Conservation (phyloP, 2,113 vertebrate genomes). For the Recurvirostra avosetta region DNA sequence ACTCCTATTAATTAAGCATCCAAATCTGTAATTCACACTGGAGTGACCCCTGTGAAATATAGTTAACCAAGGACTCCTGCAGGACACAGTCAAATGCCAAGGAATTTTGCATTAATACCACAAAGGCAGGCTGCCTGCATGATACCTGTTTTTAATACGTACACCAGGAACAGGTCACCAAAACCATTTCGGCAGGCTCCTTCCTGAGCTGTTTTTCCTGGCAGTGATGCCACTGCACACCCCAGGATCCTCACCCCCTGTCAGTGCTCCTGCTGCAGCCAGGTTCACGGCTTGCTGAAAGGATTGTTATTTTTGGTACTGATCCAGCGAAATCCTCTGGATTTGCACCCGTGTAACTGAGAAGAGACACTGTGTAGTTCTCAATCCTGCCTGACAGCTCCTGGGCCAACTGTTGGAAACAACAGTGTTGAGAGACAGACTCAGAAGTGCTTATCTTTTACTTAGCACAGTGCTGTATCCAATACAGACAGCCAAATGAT, state of each 20-base stretch:
- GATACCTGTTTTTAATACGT: rapidly evolving
- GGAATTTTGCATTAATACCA: background rate
- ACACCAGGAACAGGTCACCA: background rate
- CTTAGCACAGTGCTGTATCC: background rate
- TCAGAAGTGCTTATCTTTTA: background rate
- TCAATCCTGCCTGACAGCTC: background rate
- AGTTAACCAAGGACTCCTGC: background rate
- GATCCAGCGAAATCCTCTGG: conserved; percentile 16
- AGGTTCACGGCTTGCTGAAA: background rate
- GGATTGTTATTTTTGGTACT: background rate
- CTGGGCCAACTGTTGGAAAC: background rate
- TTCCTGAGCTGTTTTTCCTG: background rate
- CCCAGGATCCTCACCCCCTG: background rate
- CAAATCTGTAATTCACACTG: background rate
- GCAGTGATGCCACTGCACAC: rapidly evolving
- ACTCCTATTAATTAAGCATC: background rate
- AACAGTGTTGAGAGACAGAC: background rate
- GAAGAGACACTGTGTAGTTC: background rate
- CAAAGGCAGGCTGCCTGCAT: background rate
- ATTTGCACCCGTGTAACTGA: conserved; percentile 1
- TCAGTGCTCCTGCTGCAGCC: background rate
- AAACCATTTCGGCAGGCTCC: background rate
- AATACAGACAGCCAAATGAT: background rate
- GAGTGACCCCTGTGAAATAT: background rate
- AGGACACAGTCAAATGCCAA: background rate